Base-by-base conservation (phyloP, 1,140 invertebrate species). In the Dinoponera quadriceps region DNA sequence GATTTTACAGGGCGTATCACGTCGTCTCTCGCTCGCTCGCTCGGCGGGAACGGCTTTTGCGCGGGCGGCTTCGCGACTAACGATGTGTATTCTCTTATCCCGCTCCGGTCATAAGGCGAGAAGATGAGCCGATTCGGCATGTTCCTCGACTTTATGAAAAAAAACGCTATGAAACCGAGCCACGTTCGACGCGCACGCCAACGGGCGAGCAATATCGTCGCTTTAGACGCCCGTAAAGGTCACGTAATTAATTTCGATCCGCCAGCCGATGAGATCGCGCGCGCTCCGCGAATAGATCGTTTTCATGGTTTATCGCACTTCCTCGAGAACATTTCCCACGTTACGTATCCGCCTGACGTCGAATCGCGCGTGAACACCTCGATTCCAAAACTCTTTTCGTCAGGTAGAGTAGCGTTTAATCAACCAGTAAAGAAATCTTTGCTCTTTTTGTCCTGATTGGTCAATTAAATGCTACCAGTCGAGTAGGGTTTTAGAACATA, bases 11-110 rank as follows among this genome's bases (percentile, higher is more conserved):
- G 29, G 29, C 29, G 29, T 3, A 33, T 2, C 2, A 3, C 29
- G 5, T 2, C 29, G 5, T 51, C 18, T 9, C 63, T 11, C 71
- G 62, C 65, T 83, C 77, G 68, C 51, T 44, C 29, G 63, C 54
- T 29, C 54, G 16, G 27, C 25, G 14, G 33, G 16, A 33, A 13
- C 18, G 22, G 18, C n/a, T 51, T 74, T 54, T 59, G 59, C 29
- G 25, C 48, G 7, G n/a, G 38, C 7, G 3, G 54, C 38, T 66
- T 84, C 51, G 27, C 48, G 16, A 54, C 29, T 72, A 65, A 82
- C 72, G 20, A 84, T 60, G 59, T 55, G 55, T 69, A 86, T 85
- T 85, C 62, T 81, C 69, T 81, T 73, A 80, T 54, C 25, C 14
- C 29, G 13, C 22, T 3, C 38, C 38, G 49, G 27, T 25, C n/a